Percentiles rank a stretch among this genome's conserved stretches.
These are phyloP conservation scores for Sebastiscus tertius DNA, from an alignment of 2,797 vertebrate species.

Conservation along the genomic window DNA sequence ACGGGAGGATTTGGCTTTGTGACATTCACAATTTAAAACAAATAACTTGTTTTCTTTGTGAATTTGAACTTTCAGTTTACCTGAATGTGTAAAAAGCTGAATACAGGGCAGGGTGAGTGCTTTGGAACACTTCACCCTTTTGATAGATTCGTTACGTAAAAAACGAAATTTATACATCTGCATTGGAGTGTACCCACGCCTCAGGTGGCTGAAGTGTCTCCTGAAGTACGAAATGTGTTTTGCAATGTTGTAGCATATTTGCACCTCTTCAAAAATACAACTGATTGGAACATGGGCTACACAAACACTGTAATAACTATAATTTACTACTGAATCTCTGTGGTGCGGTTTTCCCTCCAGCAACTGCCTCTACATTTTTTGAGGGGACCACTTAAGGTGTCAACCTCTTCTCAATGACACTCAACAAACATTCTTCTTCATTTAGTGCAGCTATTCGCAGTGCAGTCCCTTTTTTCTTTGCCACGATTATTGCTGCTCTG, in stretches of 20 bases:
- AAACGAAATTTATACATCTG: background rate
- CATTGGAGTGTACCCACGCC: background rate
- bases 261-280: background rate
- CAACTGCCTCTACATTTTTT: background rate
- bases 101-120: background rate
- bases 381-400: background rate
- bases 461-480: background rate
- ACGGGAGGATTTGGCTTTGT: background rate
- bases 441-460: background rate
- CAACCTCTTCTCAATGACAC: background rate
- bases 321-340: background rate
- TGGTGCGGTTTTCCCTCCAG: background rate
- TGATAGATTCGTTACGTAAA: background rate
- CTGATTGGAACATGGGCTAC: background rate
- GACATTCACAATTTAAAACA: background rate
- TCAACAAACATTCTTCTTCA: background rate
- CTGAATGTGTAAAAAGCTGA: background rate
- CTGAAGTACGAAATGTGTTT: background rate
- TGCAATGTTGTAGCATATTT: background rate
- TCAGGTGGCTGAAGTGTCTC: background rate
- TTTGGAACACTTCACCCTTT: background rate
- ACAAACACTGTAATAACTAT: background rate
- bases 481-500: background rate
- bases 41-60: background rate
- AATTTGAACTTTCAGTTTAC: conserved; percentile 3